phyloP scores from a whole-genome alignment of 2,113 vertebrate genomes.

The Antennarius striatus region DNA sequence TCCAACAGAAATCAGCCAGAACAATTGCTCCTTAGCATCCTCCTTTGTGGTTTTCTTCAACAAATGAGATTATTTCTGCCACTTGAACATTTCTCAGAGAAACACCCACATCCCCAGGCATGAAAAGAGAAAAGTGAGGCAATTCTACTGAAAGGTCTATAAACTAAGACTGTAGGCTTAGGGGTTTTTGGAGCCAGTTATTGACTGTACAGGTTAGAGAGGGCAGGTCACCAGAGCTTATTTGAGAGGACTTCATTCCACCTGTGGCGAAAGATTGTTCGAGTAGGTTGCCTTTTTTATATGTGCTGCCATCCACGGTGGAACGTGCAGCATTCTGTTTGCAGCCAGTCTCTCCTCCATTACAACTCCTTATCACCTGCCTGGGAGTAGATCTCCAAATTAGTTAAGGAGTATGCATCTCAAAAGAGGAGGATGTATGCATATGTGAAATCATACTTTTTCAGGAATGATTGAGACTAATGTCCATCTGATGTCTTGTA shows the following conservation, averaged over 20 bases:
- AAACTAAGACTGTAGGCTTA: conserved; percentile 5
- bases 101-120: background rate
- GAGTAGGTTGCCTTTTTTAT: background rate
- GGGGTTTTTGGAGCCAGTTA: conserved; percentile 19
- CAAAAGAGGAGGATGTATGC: too few species aligned
- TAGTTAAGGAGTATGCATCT: too few species aligned
- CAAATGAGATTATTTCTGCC: conserved; percentile 33
- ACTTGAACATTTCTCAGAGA: conserved; percentile 21
- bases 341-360: background rate
- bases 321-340: conserved; percentile 12
- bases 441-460: too few species aligned
- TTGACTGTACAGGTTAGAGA: conserved; percentile 10
- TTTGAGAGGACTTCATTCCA: conserved; percentile 37
- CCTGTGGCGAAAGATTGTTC: conserved; percentile 11
- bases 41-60: conserved; percentile 19
- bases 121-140: conserved; percentile 10
- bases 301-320: conserved; percentile 9
- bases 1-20: conserved; percentile 24
- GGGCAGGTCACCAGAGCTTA: conserved; percentile 33
- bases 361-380: too few species aligned
- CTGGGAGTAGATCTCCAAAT: too few species aligned
- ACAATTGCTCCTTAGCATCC: conserved; percentile 23
- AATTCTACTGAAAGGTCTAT: conserved; percentile 5
- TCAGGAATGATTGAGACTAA: too few species aligned
- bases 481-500: too few species aligned